Conservation (phyloP, 2,888 invertebrate species). For the Pammene fasciana region DNA sequence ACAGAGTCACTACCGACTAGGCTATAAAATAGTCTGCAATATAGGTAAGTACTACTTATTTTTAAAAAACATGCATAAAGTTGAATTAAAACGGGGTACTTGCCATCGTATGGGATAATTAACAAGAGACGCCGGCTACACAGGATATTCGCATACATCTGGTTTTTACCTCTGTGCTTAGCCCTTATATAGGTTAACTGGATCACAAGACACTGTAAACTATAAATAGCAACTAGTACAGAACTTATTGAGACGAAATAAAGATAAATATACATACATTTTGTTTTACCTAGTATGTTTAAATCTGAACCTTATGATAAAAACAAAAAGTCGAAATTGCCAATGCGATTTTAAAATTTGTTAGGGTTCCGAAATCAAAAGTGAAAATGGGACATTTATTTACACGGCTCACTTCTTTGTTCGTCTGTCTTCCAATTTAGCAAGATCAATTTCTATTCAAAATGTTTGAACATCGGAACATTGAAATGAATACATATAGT, state of each 20-base stretch:
- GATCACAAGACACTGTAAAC: not conserved
- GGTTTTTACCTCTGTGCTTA: not conserved
- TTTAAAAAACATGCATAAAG: not conserved
- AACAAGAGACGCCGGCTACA: not conserved
- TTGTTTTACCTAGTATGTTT: not conserved
- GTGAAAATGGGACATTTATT: not conserved
- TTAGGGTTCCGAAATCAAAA: not conserved
- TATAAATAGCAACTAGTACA: not conserved
- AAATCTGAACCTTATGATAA: not conserved
- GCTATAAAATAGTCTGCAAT: not conserved
- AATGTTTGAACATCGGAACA: too few species aligned
- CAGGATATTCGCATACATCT: slow-evolving; percentile 3
- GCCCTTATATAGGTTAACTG: slow-evolving; percentile 8
- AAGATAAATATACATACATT: not conserved
- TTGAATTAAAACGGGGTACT: not conserved
- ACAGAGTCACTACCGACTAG: too few species aligned
- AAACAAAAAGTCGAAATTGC: not conserved
- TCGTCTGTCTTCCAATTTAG: not conserved
- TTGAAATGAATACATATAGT: too few species aligned
- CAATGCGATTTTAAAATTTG: not conserved
- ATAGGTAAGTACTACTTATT: not conserved
- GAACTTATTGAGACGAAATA: not conserved
- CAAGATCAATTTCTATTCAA: too few species aligned
- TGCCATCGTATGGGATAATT: not conserved
- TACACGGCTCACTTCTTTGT: not conserved